phyloP scores from a whole-genome alignment of 2,113 vertebrate genomes.

The Erythrocercus mccallii region DNA sequence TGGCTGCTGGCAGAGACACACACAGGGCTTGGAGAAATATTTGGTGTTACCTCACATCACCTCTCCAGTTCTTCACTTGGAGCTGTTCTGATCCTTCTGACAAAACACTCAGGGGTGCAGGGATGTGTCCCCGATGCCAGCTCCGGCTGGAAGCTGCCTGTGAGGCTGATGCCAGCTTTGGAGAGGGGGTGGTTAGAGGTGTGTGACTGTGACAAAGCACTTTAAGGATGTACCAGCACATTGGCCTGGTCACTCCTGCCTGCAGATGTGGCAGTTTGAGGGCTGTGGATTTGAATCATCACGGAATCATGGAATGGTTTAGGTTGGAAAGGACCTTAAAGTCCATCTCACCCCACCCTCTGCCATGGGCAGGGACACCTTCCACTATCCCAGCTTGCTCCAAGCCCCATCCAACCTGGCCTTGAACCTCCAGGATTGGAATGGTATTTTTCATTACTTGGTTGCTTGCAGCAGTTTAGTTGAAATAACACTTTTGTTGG shows the following conservation, averaged over 20 bases:
- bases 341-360: neutral
- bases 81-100: neutral
- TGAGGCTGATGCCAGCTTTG: neutral
- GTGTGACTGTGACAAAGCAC: neutral
- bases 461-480: neutral
- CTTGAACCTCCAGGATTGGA: neutral
- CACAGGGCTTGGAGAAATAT: neutral
- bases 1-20: neutral
- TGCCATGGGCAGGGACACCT: neutral
- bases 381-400: neutral
- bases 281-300: neutral
- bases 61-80: neutral
- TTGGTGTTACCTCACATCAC: neutral
- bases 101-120: neutral
- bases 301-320: neutral
- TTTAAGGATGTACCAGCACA: rapidly evolving
- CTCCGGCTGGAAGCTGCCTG: neutral
- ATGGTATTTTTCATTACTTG: neutral
- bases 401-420: neutral
- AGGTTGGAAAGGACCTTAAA: neutral
- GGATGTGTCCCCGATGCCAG: neutral
- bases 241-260: neutral
- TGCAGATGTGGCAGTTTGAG: neutral
- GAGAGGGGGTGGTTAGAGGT: neutral
- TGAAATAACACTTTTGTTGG: neutral